phyloP scores from a whole-genome alignment of 2,797 vertebrate genomes.

The Oreortyx pictus region DNA sequence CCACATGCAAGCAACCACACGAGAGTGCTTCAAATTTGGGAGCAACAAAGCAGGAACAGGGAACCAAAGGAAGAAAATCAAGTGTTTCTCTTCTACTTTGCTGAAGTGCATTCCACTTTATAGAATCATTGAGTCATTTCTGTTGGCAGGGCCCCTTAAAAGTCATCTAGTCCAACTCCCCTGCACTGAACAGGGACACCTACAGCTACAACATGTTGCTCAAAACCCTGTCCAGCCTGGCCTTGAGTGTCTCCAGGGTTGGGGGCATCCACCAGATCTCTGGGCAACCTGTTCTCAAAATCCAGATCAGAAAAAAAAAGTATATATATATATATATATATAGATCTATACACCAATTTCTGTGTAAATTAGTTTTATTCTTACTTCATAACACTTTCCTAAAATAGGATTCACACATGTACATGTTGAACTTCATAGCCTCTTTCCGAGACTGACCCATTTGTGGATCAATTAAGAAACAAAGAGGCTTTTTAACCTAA shows the following conservation, averaged over 20 bases:
- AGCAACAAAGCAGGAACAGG: not conserved
- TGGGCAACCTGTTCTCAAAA: not conserved
- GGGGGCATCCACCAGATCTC: too few relatives aligned
- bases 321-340: too few relatives aligned
- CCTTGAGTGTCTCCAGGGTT: too few relatives aligned
- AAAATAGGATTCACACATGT: not conserved
- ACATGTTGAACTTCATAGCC: not conserved
- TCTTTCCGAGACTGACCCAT: not conserved
- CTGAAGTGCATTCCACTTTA: not conserved
- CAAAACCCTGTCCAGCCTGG: too few relatives aligned
- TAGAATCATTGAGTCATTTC: too few relatives aligned
- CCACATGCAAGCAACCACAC: not conserved
- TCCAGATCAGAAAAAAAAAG: not conserved
- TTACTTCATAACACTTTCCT: not conserved
- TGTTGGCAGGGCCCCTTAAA: too few relatives aligned
- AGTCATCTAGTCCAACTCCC: too few relatives aligned
- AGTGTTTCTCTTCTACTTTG: not conserved
- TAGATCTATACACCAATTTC: not conserved
- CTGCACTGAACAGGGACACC: too few relatives aligned
- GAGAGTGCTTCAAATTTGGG: not conserved
- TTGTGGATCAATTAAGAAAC: conserved; percentile 18
- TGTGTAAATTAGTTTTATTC: not conserved
- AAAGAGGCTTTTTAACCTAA: conserved; percentile 1
- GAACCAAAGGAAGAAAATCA: not conserved
- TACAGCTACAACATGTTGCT: too few relatives aligned